Conservation (phyloP, 1,140 invertebrate species). For the Drosophila eugracilis region DNA sequence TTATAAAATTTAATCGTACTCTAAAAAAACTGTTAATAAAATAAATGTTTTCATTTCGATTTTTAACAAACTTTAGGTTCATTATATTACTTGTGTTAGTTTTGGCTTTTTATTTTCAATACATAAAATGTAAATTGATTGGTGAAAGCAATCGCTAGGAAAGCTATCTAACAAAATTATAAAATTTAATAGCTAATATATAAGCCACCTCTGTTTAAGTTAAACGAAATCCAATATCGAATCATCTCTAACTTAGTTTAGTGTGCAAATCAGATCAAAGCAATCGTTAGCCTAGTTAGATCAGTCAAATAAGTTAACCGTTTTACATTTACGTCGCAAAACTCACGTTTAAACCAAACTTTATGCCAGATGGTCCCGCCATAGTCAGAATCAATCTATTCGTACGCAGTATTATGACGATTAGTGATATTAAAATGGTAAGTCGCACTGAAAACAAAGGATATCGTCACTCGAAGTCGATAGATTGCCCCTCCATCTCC, state of each 20-base stretch:
- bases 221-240: slow-evolving; percentile 10
- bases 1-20: slow-evolving; percentile 22
- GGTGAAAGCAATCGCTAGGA: slow-evolving; percentile 12
- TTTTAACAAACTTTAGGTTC: slow-evolving; percentile 5
- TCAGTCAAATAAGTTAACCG: slow-evolving; percentile 45
- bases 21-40: slow-evolving; percentile 13
- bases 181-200: slow-evolving; percentile 32
- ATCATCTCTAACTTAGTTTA: slow-evolving; percentile 47
- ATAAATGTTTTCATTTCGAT: not conserved
- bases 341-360: slow-evolving; percentile 73
- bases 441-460: slow-evolving; percentile 85
- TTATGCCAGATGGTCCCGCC: slow-evolving; percentile 93
- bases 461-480: slow-evolving; percentile 23
- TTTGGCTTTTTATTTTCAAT: not conserved
- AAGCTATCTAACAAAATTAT: slow-evolving; percentile 15
- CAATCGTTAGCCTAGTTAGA: slow-evolving; percentile 57
- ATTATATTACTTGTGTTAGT: not conserved
- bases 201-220: slow-evolving; percentile 31
- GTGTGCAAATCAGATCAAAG: slow-evolving; percentile 15
- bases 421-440: slow-evolving; percentile 99
- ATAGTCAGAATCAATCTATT: slow-evolving; percentile 98
- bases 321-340: slow-evolving; percentile 49
- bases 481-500: slow-evolving; percentile 18
- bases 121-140: not conserved
- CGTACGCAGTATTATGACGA: slow-evolving; percentile 97